phyloP scores from a whole-genome alignment of 2,888 invertebrate species.

The Anorthoa munda region DNA sequence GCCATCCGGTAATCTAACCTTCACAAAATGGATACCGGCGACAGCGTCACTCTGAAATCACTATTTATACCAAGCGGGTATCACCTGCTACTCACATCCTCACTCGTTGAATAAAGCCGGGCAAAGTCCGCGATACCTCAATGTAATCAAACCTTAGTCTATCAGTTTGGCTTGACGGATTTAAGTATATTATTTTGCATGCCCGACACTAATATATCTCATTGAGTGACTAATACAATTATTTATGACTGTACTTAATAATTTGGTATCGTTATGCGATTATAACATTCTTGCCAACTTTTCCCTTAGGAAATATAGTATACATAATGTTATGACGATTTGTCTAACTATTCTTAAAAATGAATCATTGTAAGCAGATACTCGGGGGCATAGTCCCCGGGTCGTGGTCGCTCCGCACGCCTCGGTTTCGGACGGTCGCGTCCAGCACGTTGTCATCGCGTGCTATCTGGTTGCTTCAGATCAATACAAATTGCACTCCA shows the following conservation, averaged over 20 bases:
- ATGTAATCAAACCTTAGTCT: slow-evolving; percentile 7
- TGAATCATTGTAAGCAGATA: slow-evolving; percentile 72
- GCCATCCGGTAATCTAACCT: slow-evolving; percentile 43
- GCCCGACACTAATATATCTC: slow-evolving; percentile 16
- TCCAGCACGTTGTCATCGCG: slow-evolving; percentile 76
- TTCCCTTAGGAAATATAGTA: slow-evolving; percentile 41
- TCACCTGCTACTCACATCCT: slow-evolving; percentile 45
- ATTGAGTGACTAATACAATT: slow-evolving; percentile 7
- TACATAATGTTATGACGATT: slow-evolving; percentile 47
- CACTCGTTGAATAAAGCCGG: slow-evolving; percentile 15
- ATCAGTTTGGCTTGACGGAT: slow-evolving; percentile 33
- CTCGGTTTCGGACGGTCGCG: slow-evolving; percentile 55
- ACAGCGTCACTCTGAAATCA: slow-evolving; percentile 24
- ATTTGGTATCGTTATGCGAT: slow-evolving; percentile 29
- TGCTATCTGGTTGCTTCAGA: slow-evolving; percentile 66
- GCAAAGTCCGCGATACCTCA: slow-evolving; percentile 51
- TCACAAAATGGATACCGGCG: slow-evolving; percentile 27
- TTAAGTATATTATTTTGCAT: slow-evolving; percentile 12
- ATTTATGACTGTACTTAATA: slow-evolving; percentile 2
- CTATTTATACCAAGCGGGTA: slow-evolving; percentile 40
- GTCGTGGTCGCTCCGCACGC: slow-evolving; percentile 57
- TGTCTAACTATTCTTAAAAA: slow-evolving; percentile 70
- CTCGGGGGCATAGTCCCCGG: slow-evolving; percentile 78
- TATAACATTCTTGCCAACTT: slow-evolving; percentile 61
- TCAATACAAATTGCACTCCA: slow-evolving; percentile 53